Evolutionary conservation across 2,888 invertebrate genomes (phyloP), one percentile per base, ranked within the genome.

Genomic region (Agrochola lychnidis): DNA sequence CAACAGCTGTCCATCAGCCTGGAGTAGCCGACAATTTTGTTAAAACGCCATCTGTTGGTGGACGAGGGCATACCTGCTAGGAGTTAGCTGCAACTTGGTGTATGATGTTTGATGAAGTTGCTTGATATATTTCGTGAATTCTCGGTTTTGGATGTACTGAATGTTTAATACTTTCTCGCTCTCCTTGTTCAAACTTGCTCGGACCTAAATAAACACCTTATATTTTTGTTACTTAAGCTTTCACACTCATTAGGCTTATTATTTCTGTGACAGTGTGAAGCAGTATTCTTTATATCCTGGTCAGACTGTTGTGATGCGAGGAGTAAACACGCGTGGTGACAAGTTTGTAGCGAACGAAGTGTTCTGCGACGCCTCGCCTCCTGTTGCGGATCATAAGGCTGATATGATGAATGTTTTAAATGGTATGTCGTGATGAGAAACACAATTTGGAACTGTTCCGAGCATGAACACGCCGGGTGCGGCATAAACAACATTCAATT

Each of bases 261-360:
- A 51, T 81, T 62, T 87, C 12, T 67, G 53, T 69, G 42, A 36
- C 90, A 96, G 96, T 83, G 83, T 96, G 77, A 94, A 97, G 69
- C 97, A 97, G 83, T 98, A 97, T 91, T 97, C 98, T 0, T 90
- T 98, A 79, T 98, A 98, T 91, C 98, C 98, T 40, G 98, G 99
- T 0, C 98, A 98, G 97, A 97, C 98, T 69, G 97, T 98, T 16
- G 98, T 98, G 62, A 97, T 98, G 79, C 97, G 97, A 72, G 99
- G 98, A 0, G 96, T 97, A 9, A 98, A 98, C 93, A 97, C 97
- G 0, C 97, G 97, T 36, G 98, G 98, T 0, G 97, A 97, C 88
- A 96, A 95, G 73, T 97, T 99, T 81, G 92, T 97, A 36, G 98
- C 97, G 0, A 97, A 97, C 51, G 97, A 98, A 89, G 93, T 99